Evolutionary conservation across 2,113 vertebrate genomes (phyloP).

Genomic region (Melanotaenia duboulayi): DNA sequence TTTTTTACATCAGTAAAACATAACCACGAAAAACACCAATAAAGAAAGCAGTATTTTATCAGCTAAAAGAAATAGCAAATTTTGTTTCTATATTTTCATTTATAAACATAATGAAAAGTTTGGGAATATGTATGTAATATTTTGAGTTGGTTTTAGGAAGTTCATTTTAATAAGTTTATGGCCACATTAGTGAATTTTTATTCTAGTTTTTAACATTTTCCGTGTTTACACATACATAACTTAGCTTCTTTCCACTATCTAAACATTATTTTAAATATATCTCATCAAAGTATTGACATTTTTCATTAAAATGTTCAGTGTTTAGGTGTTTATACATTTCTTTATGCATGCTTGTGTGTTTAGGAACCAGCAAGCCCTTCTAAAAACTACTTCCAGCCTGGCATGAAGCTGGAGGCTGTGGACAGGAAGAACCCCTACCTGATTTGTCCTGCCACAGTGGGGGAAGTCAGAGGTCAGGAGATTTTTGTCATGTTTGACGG

Average conservation of each 20-base stretch:
- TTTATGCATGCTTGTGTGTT: constrained; percentile 9
- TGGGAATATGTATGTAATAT: too few species aligned
- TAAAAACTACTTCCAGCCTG: constrained; percentile 91
- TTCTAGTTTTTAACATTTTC: too few species aligned
- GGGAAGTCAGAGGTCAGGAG: constrained; percentile 91
- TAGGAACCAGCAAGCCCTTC: constrained; percentile 90
- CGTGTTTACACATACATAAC: neutral
- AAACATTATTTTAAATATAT: neutral
- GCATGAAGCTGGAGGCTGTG: constrained; percentile 97
- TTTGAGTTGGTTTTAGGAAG: too few species aligned
- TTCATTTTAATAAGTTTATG: too few species aligned
- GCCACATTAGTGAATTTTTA: too few species aligned
- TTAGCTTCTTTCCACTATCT: neutral
- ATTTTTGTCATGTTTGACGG: constrained; percentile 96
- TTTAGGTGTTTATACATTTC: neutral
- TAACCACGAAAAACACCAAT: too few species aligned
- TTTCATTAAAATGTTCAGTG: neutral
- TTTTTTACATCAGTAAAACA: too few species aligned
- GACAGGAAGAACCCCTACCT: constrained; percentile 96
- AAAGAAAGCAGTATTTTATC: too few species aligned
- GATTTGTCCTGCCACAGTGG: constrained; percentile 96
- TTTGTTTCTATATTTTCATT: too few species aligned
- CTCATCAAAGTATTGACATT: neutral
- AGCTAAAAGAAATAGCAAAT: too few species aligned
- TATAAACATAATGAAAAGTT: too few species aligned